A percentile compares a stretch with the other conserved stretches of the same genome.
Conservation (phyloP, 2,113 vertebrate species). For the Cavia porcellus region DNA sequence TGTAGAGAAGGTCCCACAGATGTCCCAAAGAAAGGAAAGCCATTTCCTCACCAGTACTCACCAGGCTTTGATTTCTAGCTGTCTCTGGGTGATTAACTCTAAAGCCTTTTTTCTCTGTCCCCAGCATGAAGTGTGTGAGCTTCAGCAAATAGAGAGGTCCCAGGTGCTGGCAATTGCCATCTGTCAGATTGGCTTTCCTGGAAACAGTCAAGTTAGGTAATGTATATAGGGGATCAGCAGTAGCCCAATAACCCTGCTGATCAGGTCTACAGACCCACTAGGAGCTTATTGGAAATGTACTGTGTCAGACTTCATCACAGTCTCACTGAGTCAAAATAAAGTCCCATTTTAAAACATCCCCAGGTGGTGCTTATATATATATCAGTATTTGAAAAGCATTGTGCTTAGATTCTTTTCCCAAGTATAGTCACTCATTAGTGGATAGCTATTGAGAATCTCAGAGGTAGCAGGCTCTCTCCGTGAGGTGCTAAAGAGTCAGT, state of each 20-base stretch:
- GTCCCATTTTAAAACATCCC: neutral
- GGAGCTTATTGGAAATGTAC: neutral
- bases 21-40: neutral
- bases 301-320: too few species aligned
- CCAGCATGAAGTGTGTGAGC: neutral
- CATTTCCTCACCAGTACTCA: neutral
- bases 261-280: neutral
- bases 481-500: neutral
- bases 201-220: neutral
- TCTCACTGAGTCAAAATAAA: neutral
- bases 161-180: neutral
- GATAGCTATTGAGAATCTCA: neutral
- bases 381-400: neutral
- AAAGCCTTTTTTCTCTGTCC: neutral
- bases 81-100: neutral
- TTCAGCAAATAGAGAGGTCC: neutral
- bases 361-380: neutral
- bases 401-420: neutral
- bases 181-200: neutral
- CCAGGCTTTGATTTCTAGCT: neutral
- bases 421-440: neutral
- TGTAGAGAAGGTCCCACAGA: neutral
- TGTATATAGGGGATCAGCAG: accelerated
- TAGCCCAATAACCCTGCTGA: neutral
- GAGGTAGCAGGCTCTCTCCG: neutral